phyloP scores from a whole-genome alignment of 1,140 invertebrate genomes.

The Drosophila dunni region DNA sequence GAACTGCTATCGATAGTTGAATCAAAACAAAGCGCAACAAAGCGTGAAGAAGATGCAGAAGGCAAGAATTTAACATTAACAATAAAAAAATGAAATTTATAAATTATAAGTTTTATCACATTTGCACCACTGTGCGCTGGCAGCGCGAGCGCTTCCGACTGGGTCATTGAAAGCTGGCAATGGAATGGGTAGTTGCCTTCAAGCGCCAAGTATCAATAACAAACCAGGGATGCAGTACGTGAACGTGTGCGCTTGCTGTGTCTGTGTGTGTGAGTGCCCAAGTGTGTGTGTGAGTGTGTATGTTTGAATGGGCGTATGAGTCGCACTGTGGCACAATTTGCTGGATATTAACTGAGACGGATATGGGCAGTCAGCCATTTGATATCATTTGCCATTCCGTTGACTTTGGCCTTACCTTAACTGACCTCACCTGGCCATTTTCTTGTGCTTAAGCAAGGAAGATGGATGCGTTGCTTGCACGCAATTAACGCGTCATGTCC shows the following conservation, averaged over 20 bases:
- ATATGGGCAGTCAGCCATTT: slow-evolving; percentile 48
- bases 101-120: no score
- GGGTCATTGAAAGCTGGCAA: slow-evolving; percentile 24
- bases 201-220: slow-evolving; percentile 64
- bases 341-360: slow-evolving; percentile 31
- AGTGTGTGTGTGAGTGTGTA: slow-evolving; percentile 15
- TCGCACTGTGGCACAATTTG: slow-evolving; percentile 30
- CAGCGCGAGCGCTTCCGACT: slow-evolving; percentile 18
- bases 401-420: background rate
- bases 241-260: no score
- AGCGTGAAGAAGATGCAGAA: no score
- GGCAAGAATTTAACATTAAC: no score
- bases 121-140: no score
- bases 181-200: slow-evolving; percentile 28
- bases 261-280: background rate
- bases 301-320: slow-evolving; percentile 6
- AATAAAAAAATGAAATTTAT: no score
- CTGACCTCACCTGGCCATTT: no score
- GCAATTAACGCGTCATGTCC: slow-evolving; percentile 31
- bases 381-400: slow-evolving; percentile 51
- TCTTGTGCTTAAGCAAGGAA: background rate
- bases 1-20: no score
- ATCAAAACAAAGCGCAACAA: no score
- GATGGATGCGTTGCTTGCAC: slow-evolving; percentile 28
- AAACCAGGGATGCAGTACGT: slow-evolving; percentile 7